Evolutionary conservation across 2,888 invertebrate species (phyloP), one percentile per base, ranked within the genome.

Genomic region (Ligdia adustata): DNA sequence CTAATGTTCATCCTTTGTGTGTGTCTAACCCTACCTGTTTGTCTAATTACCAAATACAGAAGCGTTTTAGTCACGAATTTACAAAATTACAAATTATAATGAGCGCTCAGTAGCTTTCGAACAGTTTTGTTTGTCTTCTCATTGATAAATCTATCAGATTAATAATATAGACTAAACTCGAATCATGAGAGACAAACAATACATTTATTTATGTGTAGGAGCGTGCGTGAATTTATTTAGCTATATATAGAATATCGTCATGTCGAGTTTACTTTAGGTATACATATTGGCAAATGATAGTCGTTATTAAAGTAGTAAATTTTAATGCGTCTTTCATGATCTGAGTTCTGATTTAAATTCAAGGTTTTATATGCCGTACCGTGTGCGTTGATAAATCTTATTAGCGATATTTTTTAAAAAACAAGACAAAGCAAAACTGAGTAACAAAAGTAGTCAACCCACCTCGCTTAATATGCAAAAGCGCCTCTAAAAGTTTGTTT

Each of bases 1-100:
- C 95, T 95, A 94, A 94, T 94, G 94, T 94, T 93, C 91, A 93
- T 94, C 94, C 95, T 92, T 94, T 95, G 95, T 96, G 95, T 96
- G 94, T 95, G 94, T 95, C 94, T 94, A 88, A 93, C 93, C 93
- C 91, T 82, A 88, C 90, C 90, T 87, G 88, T 89, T 88, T 90
- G 89, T 90, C 84, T 85, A 69, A 86, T 82, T 65, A 77, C 51
- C 53, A 53, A 72, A 84, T 82, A 80, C 64, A 78, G 82, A 82
- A 72, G 82, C 87, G 88, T 87, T 74, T 73, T 72, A 64, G 67
- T 61, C 67, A 75, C 65, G 71, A 65, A 63, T 28, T 62, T 64
- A 67, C 70, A 47, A 62, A 75, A 72, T 75, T 69, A 67, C 70
- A 73, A 63, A 75, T 75, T 75, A 72, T 65, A 79, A 72, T 73